Conservation (phyloP, 92 coral and sea anemone species). For the Zoanthus solanderi region DNA sequence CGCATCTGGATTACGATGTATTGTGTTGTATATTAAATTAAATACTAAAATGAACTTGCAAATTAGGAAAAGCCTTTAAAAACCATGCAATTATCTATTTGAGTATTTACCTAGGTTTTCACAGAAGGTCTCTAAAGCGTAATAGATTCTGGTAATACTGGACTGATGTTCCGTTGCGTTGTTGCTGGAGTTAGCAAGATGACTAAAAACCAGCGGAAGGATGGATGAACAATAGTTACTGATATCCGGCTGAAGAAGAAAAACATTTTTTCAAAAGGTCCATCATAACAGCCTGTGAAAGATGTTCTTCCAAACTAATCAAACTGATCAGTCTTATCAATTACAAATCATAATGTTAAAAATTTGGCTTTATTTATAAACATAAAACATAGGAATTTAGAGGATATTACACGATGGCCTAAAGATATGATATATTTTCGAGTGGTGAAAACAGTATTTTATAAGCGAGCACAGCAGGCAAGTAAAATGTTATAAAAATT, state of each 20-base stretch:
- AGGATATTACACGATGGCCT: too few species aligned
- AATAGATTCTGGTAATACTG: conserved; percentile 89
- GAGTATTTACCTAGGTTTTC: conserved; percentile 86
- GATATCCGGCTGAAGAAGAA: conserved; percentile 91
- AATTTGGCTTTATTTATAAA: too few species aligned
- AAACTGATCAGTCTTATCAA: too few species aligned
- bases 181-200: conserved; percentile 79
- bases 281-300: not conserved
- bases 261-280: not conserved
- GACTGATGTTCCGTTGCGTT: conserved; percentile 71
- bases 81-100: too few species aligned
- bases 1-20: conserved; percentile 17
- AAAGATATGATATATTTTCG: too few species aligned
- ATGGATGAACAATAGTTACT: conserved; percentile 86
- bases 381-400: too few species aligned
- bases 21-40: conserved; percentile 50
- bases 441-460: too few species aligned
- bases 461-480: too few species aligned
- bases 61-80: too few species aligned
- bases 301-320: not conserved
- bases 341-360: too few species aligned
- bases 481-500: too few species aligned
- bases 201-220: conserved; percentile 91
- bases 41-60: too few species aligned
- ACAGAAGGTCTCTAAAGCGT: conserved; percentile 98